Percentiles rank a stretch among this genome's conserved stretches.
phyloP scores from a whole-genome alignment of 2,888 invertebrate genomes.

The Hirtodrosophila histrioides region DNA sequence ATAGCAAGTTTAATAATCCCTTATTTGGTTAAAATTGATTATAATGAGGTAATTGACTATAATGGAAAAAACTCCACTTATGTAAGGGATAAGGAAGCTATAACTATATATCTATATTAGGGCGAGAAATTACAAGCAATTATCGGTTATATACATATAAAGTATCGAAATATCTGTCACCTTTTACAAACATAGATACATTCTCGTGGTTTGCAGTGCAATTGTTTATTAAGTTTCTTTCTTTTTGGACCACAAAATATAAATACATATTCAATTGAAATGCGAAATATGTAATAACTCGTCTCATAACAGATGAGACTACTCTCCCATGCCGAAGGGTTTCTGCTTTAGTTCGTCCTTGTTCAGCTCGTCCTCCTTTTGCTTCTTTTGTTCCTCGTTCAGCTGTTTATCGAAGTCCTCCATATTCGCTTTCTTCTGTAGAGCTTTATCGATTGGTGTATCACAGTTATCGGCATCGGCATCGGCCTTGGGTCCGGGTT shows the following conservation, averaged over 20 bases:
- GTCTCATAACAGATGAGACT: background rate
- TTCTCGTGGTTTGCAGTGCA: no score
- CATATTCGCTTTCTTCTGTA: background rate
- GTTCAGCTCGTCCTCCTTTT: background rate
- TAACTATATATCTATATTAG: no score
- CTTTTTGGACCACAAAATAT: constrained; percentile 8
- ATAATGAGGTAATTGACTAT: no score
- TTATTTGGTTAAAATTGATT: no score
- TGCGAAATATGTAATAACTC: background rate
- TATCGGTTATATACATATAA: no score
- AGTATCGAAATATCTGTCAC: no score
- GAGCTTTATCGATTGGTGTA: background rate
- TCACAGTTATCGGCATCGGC: no score
- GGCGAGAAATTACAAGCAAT: no score
- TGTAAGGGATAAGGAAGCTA: no score
- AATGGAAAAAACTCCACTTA: no score
- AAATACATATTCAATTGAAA: background rate
- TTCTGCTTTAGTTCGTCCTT: background rate
- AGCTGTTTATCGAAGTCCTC: background rate
- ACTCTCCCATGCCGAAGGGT: constrained; percentile 5
- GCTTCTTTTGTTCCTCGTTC: background rate
- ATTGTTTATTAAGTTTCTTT: background rate
- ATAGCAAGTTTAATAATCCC: no score
- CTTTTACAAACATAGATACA: no score
- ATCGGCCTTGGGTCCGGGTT: background rate